Evolutionary conservation across 2,888 invertebrate genomes (phyloP).

Genomic region (Horisme vitalbata): DNA sequence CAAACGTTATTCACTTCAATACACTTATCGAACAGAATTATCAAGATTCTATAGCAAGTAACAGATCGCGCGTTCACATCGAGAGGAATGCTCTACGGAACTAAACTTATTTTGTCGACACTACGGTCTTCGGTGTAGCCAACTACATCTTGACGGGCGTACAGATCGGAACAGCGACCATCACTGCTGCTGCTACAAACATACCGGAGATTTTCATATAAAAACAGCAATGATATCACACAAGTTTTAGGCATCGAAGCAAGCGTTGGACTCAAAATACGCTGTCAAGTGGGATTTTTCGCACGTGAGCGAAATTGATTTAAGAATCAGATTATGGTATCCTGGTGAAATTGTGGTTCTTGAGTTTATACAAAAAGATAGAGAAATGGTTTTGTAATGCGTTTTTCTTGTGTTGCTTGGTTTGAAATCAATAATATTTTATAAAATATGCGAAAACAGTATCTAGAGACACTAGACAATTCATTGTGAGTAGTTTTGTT

Average conservation of each 20-base stretch:
- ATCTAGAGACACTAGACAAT: too few species aligned
- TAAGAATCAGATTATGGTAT: slow-evolving; percentile 66
- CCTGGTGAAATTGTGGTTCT: slow-evolving; percentile 53
- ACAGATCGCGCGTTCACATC: slow-evolving; percentile 53
- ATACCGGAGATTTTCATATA: neutral
- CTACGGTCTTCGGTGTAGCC: slow-evolving; percentile 41
- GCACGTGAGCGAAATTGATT: slow-evolving; percentile 73
- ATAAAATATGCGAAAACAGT: too few species aligned
- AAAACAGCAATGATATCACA: slow-evolving; percentile 33
- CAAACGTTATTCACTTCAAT: slow-evolving; percentile 20
- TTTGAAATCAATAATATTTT: too few species aligned
- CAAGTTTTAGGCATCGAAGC: slow-evolving; percentile 23
- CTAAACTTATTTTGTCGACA: slow-evolving; percentile 70
- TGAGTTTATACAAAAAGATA: slow-evolving; percentile 27
- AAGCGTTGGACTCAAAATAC: slow-evolving; percentile 51
- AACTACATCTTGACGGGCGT: slow-evolving; percentile 35
- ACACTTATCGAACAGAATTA: slow-evolving; percentile 23
- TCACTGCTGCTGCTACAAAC: slow-evolving; percentile 38
- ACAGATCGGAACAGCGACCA: slow-evolving; percentile 46
- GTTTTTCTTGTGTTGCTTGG: too few species aligned
- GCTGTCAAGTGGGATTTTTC: slow-evolving; percentile 64
- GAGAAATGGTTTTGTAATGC: slow-evolving; percentile 4
- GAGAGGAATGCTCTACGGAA: slow-evolving; percentile 59
- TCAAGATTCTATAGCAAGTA: slow-evolving; percentile 16
- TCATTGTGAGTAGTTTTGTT: too few species aligned